Base-by-base conservation (phyloP, 2,797 vertebrate species). In the Chloroceryle amazona region DNA sequence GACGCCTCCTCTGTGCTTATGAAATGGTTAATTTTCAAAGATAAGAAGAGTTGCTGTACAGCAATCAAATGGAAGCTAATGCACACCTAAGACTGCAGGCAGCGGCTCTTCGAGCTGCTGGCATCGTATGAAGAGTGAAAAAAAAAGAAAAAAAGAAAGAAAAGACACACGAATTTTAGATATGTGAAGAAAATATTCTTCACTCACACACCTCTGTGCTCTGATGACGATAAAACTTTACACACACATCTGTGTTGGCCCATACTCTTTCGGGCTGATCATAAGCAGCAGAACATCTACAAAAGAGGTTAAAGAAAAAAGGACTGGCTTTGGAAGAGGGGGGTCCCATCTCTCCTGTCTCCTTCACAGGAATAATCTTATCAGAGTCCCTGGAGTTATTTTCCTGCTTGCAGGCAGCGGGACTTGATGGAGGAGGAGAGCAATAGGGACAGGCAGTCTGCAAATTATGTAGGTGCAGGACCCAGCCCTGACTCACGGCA, bases 11-110 rank as follows among this genome's bases (percentile, higher is more conserved):
- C 71, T 26, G 37, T 11, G 73, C 90, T 93, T 67, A 28, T 23
- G 80, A 96, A 96, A 96, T 81, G 90, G 96, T 96, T 97, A 96
- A 96, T 96, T 96, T 92, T 13, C 91, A 76, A 86, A 96, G 95
- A 95, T 87, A 93, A 91, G 94, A 86, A 94, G 96, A 95, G 93
- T 95, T 95, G 86, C 90, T 44, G 72, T 74, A 88, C 86, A 85
- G 96, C 93, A 95, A 95, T 91, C 95, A 93, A 83, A 94, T 76
- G 86, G 90, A 87, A 93, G 93, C 63, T 93, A 95, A 93, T 57
- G 92, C 86, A 89, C 90, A 91, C 93, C 86, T 87, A 84, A 54
- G 78, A 28, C 84, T 89, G 92, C 90, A 94, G 94, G 86, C 93
- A 89, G 90, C 81, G 71, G 71, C 66, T 74, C 52, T 19, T 58